Base-by-base conservation (phyloP, 2,113 vertebrate genomes). In the Chauna torquata region DNA sequence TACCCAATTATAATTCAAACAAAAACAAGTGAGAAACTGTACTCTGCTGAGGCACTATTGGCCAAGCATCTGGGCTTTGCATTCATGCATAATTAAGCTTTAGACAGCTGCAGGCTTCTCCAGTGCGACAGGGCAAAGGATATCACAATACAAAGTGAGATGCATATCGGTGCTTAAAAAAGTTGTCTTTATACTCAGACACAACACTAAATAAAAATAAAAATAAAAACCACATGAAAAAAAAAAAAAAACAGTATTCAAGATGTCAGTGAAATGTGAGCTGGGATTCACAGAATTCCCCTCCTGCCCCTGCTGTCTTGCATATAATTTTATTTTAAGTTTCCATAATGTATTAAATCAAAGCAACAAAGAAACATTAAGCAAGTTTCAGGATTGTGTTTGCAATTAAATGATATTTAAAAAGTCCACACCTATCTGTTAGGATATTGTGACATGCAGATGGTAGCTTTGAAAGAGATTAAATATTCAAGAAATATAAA, bases 11-110 rank as follows among this genome's bases (percentile, higher is more conserved):
- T 97, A 97, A 97, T 97, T 98, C 34, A 89, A 97, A 97, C 83
- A 97, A 97, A 98, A 97, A 82, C 94, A 96, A 98, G 88, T 86
- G 95, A 97, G 96, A 97, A 97, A 85, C 92, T 71, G 91, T 93
- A 81, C 90, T 97, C 69, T 75, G 82, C 94, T 72, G 92, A 97
- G 92, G 87, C 97, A 90, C 87, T 96, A 92, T 97, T 97, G 97
- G 96, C 96, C 71, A 70, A 97, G 97, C 96, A 98, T 97, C 97
- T 98, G 82, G 6, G 96, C 92, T 98, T 98, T 97, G 96, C 97
- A 96, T 98, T 98, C 96, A 98, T 98, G 97, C 96, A 97, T 98
- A 98, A 98, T 98, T 98, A 98, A 98, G 96, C 95, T 97, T 97
- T 96, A 97, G 94, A 97, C 97, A 98, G 98, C 98, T 98, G 97